Percentiles rank a stretch among this genome's conserved stretches.
Conservation (phyloP, 2,113 vertebrate species). For the Lamprologus sp. region DNA sequence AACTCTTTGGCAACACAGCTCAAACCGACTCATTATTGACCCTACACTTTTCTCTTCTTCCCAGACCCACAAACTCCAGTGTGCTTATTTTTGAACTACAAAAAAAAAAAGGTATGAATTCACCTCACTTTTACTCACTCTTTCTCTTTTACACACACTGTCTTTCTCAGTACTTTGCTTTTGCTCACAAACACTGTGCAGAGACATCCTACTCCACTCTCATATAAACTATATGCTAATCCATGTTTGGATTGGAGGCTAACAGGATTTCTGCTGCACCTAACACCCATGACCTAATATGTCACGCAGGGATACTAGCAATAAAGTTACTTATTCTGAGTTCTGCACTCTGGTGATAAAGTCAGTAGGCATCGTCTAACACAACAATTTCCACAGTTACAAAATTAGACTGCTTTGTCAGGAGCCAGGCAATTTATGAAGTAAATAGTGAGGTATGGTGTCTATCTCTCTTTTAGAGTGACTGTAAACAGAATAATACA, state of each 20-base stretch:
- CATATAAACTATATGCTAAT: conserved; percentile 49
- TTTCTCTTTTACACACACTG: not conserved
- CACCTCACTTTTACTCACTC: not conserved
- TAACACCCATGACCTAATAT: conserved; percentile 51
- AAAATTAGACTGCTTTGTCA: conserved; percentile 21
- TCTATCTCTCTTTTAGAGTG: not conserved
- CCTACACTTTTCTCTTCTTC: not conserved
- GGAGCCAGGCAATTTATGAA: not conserved
- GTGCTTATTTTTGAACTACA: not conserved
- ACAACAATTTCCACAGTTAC: conserved; percentile 22
- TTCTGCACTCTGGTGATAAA: conserved; percentile 51
- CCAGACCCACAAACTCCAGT: not conserved
- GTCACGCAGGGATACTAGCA: conserved; percentile 23
- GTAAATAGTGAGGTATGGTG: not conserved
- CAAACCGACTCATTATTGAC: conserved; percentile 37
- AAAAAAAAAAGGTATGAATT: not conserved
- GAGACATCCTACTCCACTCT: conserved; percentile 6
- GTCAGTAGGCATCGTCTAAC: conserved; percentile 25
- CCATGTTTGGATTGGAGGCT: conserved; percentile 56
- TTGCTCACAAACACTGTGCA: conserved; percentile 4
- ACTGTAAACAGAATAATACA: not conserved
- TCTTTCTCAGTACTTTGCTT: not conserved
- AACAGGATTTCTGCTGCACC: conserved; percentile 49
- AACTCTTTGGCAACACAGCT: conserved; percentile 4
- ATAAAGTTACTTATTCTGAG: conserved; percentile 34